Conservation (phyloP, 2,113 vertebrate genomes). For the Globicephala melas region DNA sequence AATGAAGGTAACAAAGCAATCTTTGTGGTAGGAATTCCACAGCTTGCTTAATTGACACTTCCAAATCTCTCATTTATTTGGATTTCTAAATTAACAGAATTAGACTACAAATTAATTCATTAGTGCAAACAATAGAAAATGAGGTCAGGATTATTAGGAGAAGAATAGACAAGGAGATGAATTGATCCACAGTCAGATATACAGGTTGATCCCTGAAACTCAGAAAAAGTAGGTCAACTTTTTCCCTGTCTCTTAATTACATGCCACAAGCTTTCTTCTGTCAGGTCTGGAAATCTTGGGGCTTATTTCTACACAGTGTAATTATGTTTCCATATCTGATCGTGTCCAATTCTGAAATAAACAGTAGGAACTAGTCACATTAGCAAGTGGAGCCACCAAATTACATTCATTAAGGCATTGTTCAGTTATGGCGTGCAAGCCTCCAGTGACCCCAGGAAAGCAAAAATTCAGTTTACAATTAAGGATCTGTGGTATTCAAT, state of each 20-base stretch:
- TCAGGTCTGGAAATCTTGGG: constrained; percentile 62
- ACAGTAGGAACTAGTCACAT: constrained; percentile 62
- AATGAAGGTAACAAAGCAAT: constrained; percentile 60
- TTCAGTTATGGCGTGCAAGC: constrained; percentile 53
- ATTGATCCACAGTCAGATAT: constrained; percentile 62
- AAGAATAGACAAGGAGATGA: constrained; percentile 65
- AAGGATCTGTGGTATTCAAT: constrained; percentile 39
- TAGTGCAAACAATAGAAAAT: constrained; percentile 69
- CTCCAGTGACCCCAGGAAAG: constrained; percentile 59
- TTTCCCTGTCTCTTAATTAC: constrained; percentile 63
- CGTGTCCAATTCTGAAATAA: constrained; percentile 69
- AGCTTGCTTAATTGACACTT: constrained; percentile 70
- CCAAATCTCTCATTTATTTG: constrained; percentile 61
- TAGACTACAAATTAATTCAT: constrained; percentile 70
- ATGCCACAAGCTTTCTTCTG: constrained; percentile 66
- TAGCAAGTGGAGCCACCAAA: constrained; percentile 61
- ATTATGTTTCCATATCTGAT: constrained; percentile 74
- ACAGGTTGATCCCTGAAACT: constrained; percentile 66
- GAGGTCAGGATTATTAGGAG: constrained; percentile 73
- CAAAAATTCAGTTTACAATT: constrained; percentile 57
- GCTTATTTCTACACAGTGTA: constrained; percentile 65
- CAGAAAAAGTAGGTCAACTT: constrained; percentile 65
- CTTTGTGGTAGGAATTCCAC: constrained; percentile 63
- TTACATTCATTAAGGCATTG: constrained; percentile 73
- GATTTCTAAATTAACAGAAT: constrained; percentile 68